Evolutionary conservation across 2,888 invertebrate species (phyloP), one percentile per base, ranked within the genome.

Genomic region (Cryptus armator): DNA sequence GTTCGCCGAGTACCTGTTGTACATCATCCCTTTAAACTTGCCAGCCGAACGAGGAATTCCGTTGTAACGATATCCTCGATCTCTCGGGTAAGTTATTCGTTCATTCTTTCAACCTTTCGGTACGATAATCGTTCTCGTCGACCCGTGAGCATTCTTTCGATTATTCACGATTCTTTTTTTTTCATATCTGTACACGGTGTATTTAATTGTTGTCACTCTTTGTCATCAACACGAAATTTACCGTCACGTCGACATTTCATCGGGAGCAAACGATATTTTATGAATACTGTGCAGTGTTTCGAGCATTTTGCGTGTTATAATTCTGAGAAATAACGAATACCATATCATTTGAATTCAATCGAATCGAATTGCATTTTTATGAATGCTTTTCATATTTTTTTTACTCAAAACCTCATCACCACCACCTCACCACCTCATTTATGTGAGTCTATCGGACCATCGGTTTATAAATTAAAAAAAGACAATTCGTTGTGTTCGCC

Each of bases 1-100:
- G 14, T 46, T 76, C 46, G 32, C 19, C 7, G 71, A 75, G 16
- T 66, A 79, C 51, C 79, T 81, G 68, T 75, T 68, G 37, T 78
- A 6, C 5, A 12, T 64, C 46, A 71, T 70, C 84, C 81, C 81
- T 84, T 81, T 81, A 81, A 84, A 81, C 48, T 74, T 72, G 44
- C 14, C 10, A 16, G 53, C 29, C 56, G 48, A 66, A 64, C 68
- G 48, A 75, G 51, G 29, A 12, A 16, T 66, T 46, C 56, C 48
- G 59, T 62, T 43, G 19, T 24, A 59, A 51, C 56, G 6, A 76
- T 32, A 46, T 29, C 37, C 77, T 19, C 16, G 16, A 68, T 56
- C 24, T 48, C 44, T 16, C 9, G 48, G 64, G 84, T 84, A 48
- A 81, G 84, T 79, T 19, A 3, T 6, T n/a, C 43, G 12, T 44